Conservation (phyloP, 2,797 vertebrate genomes). For the Loris lydekkerianus region DNA sequence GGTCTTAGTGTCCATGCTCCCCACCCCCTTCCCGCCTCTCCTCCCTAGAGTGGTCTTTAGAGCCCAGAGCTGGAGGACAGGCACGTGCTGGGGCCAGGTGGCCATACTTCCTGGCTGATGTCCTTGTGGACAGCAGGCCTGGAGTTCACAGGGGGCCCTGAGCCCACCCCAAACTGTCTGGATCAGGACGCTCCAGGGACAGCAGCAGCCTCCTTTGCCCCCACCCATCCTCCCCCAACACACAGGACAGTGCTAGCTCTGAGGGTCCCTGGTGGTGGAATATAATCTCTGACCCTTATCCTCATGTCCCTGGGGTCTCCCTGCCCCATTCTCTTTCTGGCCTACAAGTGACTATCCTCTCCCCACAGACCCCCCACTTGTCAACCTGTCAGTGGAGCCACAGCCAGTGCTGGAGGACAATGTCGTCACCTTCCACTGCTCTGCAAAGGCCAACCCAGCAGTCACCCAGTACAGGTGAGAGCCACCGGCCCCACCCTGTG, state of each 20-base stretch:
- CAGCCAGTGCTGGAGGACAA: slow-evolving; percentile 97
- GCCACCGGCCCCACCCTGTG: neutral
- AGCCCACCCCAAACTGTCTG: neutral
- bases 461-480: slow-evolving; percentile 93
- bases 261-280: neutral
- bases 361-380: slow-evolving; percentile 94
- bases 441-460: slow-evolving; percentile 97
- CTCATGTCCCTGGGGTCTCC: neutral
- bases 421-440: slow-evolving; percentile 97
- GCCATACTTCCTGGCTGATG: neutral
- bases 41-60: slow-evolving; percentile 39
- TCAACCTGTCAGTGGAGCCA: slow-evolving; percentile 97
- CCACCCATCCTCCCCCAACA: neutral
- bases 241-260: neutral
- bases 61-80: neutral
- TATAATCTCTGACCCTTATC: neutral
- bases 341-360: slow-evolving; percentile 37
- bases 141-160: neutral
- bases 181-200: neutral
- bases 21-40: neutral
- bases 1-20: neutral
- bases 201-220: neutral
- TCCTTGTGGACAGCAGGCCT: neutral
- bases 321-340: neutral
- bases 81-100: neutral